A percentile compares a stretch with the other conserved stretches of the same genome.
Evolutionary conservation across 2,888 invertebrate species (phyloP).

Genomic region (Stratiomys singularior): DNA sequence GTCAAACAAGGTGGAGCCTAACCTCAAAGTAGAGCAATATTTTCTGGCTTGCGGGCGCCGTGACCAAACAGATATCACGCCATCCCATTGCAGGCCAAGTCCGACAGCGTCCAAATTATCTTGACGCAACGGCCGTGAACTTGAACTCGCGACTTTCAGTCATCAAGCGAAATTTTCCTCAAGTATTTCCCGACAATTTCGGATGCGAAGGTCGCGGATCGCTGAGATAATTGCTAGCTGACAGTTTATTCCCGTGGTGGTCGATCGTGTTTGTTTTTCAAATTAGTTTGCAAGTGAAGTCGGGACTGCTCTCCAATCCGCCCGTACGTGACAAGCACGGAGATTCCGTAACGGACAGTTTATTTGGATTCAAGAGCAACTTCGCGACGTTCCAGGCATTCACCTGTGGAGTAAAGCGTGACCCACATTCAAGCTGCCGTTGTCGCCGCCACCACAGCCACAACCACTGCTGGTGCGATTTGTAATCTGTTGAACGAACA

Average conservation of each 20-base stretch:
- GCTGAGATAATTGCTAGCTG: background rate
- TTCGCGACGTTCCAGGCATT: background rate
- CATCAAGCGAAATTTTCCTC: slow-evolving; percentile 17
- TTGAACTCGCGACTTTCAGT: slow-evolving; percentile 21
- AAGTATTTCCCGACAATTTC: slow-evolving; percentile 7
- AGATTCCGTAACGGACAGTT: background rate
- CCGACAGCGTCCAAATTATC: background rate
- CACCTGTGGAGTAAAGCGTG: slow-evolving; percentile 13
- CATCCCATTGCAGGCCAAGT: background rate
- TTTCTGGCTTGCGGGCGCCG: background rate
- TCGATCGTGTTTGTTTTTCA: slow-evolving; percentile 10
- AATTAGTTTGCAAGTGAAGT: background rate
- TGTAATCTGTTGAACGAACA: slow-evolving; percentile 2
- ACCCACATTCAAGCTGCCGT: slow-evolving; percentile 1
- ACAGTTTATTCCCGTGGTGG: background rate
- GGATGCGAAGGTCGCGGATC: slow-evolving; percentile 4
- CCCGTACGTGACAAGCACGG: slow-evolving; percentile 13
- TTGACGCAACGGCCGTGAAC: slow-evolving; percentile 20
- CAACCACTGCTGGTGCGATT: too few species aligned
- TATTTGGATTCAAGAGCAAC: background rate
- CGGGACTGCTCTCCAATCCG: slow-evolving; percentile 2
- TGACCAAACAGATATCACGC: background rate
- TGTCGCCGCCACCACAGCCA: background rate
- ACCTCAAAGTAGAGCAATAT: slow-evolving; percentile 18
- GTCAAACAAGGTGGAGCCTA: slow-evolving; percentile 36